Evolutionary conservation across 2,888 invertebrate species (phyloP).

Genomic region (Pristionchus mayeri): DNA sequence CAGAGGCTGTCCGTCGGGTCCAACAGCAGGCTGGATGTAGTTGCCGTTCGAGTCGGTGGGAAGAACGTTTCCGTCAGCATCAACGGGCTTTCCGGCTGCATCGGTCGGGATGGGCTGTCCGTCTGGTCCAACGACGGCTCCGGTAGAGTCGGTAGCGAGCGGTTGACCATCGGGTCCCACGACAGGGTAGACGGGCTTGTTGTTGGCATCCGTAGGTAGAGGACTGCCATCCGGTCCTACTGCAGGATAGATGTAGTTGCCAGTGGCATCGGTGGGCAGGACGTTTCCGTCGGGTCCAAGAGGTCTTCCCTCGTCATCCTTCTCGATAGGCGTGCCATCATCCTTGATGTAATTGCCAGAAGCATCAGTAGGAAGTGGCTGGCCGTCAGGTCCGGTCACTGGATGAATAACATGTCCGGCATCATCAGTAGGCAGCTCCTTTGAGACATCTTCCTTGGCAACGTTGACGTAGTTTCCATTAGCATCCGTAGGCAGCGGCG

Average conservation of each 20-base stretch:
- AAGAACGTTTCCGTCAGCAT: constrained; percentile 50
- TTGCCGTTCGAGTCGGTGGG: constrained; percentile 60
- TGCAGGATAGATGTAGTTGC: constrained; percentile 57
- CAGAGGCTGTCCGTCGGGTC: constrained; percentile 58
- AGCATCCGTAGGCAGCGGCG: constrained; percentile 56
- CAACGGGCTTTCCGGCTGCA: constrained; percentile 51
- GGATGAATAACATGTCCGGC: constrained; percentile 51
- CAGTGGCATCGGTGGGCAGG: constrained; percentile 59
- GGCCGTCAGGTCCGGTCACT: constrained; percentile 57
- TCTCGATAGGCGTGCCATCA: constrained; percentile 52
- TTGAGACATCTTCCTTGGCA: constrained; percentile 40
- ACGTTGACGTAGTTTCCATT: constrained; percentile 59
- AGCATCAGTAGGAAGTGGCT: constrained; percentile 51
- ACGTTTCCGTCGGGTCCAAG: constrained; percentile 57
- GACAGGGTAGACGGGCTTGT: constrained; percentile 55
- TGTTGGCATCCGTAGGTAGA: constrained; percentile 54
- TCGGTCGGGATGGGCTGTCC: constrained; percentile 55
- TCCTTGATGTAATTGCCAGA: constrained; percentile 44
- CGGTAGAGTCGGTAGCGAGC: constrained; percentile 57
- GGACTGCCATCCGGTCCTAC: constrained; percentile 45
- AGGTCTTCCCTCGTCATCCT: constrained; percentile 51
- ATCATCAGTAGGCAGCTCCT: constrained; percentile 54
- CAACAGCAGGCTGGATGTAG: constrained; percentile 55
- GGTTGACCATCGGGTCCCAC: constrained; percentile 58
- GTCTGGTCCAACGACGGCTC: constrained; percentile 55